Conservation (phyloP, 2,797 vertebrate species). For the Choloepus didactylus region DNA sequence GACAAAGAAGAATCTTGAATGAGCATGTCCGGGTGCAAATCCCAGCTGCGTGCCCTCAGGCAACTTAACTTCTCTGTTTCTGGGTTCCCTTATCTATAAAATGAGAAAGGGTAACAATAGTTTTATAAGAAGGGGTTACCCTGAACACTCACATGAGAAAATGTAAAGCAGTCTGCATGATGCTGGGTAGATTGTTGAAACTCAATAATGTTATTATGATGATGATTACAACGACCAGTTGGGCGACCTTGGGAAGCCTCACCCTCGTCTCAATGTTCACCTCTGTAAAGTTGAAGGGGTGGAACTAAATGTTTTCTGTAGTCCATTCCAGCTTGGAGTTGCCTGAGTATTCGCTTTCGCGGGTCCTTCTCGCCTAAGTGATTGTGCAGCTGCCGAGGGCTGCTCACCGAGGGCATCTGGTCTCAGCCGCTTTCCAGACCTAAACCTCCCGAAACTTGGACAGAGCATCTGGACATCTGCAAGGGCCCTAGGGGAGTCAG, state of each 20-base stretch:
- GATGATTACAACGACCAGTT: background rate
- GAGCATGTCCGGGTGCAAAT: background rate
- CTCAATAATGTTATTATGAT: background rate
- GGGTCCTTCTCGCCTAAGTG: background rate
- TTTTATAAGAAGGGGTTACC: background rate
- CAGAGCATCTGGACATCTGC: background rate
- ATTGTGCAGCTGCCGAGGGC: background rate
- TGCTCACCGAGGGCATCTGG: background rate
- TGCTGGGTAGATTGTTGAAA: background rate
- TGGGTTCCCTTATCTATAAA: background rate
- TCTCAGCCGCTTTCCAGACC: background rate
- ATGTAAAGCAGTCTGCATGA: background rate
- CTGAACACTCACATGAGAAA: background rate
- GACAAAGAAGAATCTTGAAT: background rate
- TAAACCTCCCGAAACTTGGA: background rate
- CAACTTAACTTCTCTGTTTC: background rate
- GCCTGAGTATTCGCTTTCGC: background rate
- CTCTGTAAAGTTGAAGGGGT: background rate
- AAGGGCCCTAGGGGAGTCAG: background rate
- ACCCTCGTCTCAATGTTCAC: background rate
- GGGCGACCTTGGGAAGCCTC: background rate
- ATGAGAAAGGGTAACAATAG: background rate
- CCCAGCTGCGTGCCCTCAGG: background rate
- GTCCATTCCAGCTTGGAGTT: background rate
- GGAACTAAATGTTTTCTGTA: background rate